Evolutionary conservation across 2,888 invertebrate genomes (phyloP).

Genomic region (Eupelmus urozonus): DNA sequence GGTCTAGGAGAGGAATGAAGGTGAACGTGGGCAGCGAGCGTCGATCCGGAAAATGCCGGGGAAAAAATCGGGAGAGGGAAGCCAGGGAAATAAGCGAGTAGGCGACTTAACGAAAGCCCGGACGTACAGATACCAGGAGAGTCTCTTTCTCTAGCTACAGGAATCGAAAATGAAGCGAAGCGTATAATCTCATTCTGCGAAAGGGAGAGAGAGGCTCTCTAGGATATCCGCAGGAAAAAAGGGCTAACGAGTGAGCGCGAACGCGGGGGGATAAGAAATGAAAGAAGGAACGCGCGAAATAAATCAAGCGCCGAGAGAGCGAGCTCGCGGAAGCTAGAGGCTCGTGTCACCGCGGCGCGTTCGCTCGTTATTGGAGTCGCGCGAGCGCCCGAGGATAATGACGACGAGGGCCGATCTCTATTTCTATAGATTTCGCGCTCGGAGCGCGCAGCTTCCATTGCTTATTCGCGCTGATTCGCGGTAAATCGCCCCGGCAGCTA

Average conservation of each 20-base stretch:
- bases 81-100: constrained; percentile 24
- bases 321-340: constrained; percentile 34
- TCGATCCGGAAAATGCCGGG: constrained; percentile 15
- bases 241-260: constrained; percentile 50
- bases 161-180: constrained; percentile 49
- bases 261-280: constrained; percentile 40
- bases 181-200: constrained; percentile 47
- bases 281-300: constrained; percentile 51
- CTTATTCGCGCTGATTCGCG: constrained; percentile 47
- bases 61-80: not conserved
- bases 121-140: not conserved
- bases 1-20: too few species aligned
- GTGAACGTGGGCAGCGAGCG: too few species aligned
- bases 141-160: not conserved
- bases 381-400: constrained; percentile 33
- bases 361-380: constrained; percentile 46
- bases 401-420: constrained; percentile 27
- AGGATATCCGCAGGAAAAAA: constrained; percentile 1
- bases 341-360: constrained; percentile 40
- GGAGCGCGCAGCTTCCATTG: constrained; percentile 13
- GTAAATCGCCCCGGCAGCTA: constrained; percentile 45
- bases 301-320: constrained; percentile 42
- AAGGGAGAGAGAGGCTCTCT: not conserved
- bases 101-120: constrained; percentile 30
- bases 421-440: constrained; percentile 46